These are phyloP conservation scores for Papilio machaon DNA, from an alignment of 1,140 invertebrate genomes.

Conservation along the genomic window DNA sequence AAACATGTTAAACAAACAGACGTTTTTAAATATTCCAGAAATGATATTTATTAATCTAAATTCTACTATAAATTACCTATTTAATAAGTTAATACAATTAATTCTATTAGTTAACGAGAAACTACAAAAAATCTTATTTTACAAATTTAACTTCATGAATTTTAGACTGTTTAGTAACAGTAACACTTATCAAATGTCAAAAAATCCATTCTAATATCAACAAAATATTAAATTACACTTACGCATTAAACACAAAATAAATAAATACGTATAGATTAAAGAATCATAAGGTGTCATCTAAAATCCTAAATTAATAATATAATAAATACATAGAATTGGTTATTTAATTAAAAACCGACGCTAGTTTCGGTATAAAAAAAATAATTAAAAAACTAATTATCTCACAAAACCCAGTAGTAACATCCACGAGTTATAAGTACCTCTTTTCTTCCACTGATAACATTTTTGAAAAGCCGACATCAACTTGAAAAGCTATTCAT, in stretches of 20 bases:
- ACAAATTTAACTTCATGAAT: slow-evolving; percentile 64
- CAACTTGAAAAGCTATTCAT: slow-evolving; percentile 78
- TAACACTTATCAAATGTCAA: slow-evolving; percentile 50
- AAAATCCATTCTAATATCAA: slow-evolving; percentile 42
- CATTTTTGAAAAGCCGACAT: slow-evolving; percentile 80
- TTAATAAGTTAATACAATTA: slow-evolving; percentile 79
- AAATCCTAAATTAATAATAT: slow-evolving; percentile 50
- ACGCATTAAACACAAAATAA: slow-evolving; percentile 45
- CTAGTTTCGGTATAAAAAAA: slow-evolving; percentile 62
- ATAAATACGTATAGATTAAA: slow-evolving; percentile 62
- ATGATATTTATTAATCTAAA: slow-evolving; percentile 80
- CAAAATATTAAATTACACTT: slow-evolving; percentile 16
- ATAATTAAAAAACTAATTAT: slow-evolving; percentile 66
- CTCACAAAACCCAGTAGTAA: slow-evolving; percentile 73
- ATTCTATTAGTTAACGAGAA: slow-evolving; percentile 77
- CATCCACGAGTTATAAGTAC: slow-evolving; percentile 78
- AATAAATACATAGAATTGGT: slow-evolving; percentile 54
- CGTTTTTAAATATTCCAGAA: slow-evolving; percentile 78
- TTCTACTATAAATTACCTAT: slow-evolving; percentile 69
- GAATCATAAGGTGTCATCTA: slow-evolving; percentile 60
- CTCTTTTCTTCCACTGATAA: slow-evolving; percentile 78
- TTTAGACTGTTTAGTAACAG: slow-evolving; percentile 62
- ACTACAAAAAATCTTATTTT: slow-evolving; percentile 61
- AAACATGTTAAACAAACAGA: slow-evolving; percentile 82
- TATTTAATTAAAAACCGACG: slow-evolving; percentile 55